phyloP scores from a whole-genome alignment of 2,113 vertebrate genomes.

The Jacana jacana region DNA sequence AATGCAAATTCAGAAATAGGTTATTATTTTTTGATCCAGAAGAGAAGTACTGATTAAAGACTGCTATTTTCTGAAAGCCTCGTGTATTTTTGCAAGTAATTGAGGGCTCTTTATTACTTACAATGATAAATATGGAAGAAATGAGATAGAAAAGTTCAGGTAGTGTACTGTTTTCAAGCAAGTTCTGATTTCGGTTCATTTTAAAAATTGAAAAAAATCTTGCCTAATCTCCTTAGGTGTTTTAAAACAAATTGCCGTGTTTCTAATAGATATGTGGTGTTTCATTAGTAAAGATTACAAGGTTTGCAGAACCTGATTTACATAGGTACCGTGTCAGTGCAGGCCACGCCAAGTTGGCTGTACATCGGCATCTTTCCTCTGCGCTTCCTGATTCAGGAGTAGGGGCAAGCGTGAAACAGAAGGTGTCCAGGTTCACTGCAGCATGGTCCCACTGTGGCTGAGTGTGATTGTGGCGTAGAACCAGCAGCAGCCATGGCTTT shows the following conservation, averaged over 20 bases:
- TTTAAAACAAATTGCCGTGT: background rate
- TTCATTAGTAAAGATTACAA: background rate
- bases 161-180: background rate
- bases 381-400: rapidly evolving
- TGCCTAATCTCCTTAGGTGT: background rate
- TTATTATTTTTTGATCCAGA: background rate
- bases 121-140: background rate
- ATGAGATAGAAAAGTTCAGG: background rate
- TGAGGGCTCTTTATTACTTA: background rate
- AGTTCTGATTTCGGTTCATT: background rate
- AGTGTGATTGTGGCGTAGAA: background rate
- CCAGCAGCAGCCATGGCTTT: background rate
- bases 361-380: background rate
- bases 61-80: background rate
- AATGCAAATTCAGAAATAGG: background rate
- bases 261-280: background rate
- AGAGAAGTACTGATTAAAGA: background rate
- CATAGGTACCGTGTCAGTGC: background rate
- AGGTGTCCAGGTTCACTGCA: background rate
- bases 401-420: rapidly evolving
- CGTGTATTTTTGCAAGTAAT: background rate
- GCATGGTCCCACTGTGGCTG: rapidly evolving
- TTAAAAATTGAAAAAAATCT: background rate
- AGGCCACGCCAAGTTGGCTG: background rate
- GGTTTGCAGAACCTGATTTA: background rate